These are phyloP conservation scores for Austrolebias charrua DNA, from an alignment of 2,797 vertebrate genomes.

Conservation along the genomic window DNA sequence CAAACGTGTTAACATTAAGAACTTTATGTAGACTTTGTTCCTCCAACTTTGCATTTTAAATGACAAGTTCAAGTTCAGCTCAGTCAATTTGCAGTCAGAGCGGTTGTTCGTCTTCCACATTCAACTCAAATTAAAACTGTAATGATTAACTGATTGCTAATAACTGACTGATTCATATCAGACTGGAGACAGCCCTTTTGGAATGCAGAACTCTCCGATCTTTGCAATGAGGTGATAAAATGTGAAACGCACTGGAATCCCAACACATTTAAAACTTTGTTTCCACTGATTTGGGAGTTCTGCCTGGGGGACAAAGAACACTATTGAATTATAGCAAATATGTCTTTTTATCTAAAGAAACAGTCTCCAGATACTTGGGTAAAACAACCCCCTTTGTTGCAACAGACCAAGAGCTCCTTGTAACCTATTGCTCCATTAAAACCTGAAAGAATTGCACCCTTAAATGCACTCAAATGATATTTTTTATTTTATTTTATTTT, in stretches of 20 bases:
- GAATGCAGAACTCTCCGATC: not conserved
- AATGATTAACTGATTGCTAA: too few species aligned
- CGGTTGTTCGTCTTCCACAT: too few species aligned
- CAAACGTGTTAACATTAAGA: too few species aligned
- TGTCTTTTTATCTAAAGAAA: not conserved
- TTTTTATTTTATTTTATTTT: conserved; percentile 14
- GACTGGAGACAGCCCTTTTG: not conserved
- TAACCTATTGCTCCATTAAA: conserved; percentile 4
- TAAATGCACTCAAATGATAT: not conserved
- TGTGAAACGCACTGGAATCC: not conserved
- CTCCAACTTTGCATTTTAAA: too few species aligned
- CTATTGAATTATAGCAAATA: not conserved
- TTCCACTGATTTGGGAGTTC: not conserved
- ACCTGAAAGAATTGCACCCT: not conserved
- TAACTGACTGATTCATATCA: too few species aligned
- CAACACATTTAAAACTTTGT: not conserved
- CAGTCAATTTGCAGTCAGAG: too few species aligned
- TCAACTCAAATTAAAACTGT: too few species aligned
- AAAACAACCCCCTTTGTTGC: not conserved
- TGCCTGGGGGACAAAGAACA: not conserved
- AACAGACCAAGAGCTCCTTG: not conserved
- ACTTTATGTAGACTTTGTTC: too few species aligned
- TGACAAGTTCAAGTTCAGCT: too few species aligned
- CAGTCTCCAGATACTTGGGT: not conserved
- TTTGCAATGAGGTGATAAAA: not conserved